A percentile compares a stretch with the other conserved stretches of the same genome.
phyloP scores from a whole-genome alignment of 2,888 invertebrate species.

The Pachliopta kotzebuea region DNA sequence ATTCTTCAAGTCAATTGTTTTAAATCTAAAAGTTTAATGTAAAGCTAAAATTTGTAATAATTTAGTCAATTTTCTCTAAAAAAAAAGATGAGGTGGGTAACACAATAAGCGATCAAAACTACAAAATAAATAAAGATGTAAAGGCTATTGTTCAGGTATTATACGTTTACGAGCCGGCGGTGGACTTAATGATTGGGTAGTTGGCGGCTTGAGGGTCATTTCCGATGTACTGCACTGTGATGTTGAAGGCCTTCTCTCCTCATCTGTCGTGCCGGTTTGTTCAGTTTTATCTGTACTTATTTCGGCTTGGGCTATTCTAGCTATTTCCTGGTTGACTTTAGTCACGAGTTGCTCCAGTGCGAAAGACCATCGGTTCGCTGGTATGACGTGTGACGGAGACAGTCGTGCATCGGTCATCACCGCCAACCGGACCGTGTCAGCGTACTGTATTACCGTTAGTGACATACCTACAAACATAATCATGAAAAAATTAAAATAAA shows the following conservation, averaged over 20 bases:
- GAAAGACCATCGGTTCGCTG: conserved; percentile 70
- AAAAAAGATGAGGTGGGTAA: no score
- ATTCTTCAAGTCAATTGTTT: no score
- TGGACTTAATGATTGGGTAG: conserved; percentile 50
- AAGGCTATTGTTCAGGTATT: conserved; percentile 34
- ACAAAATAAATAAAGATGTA: no score
- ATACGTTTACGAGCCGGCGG: conserved; percentile 53
- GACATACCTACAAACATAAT: conserved; percentile 83
- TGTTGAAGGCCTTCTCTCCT: conserved; percentile 26
- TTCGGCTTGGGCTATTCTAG: conserved; percentile 55
- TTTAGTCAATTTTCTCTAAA: no score
- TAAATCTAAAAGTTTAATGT: no score
- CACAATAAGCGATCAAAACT: no score
- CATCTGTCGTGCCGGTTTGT: conserved; percentile 38
- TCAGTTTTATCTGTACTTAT: conserved; percentile 18
- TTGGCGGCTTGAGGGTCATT: conserved; percentile 49
- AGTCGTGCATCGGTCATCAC: conserved; percentile 87
- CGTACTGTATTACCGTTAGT: conserved; percentile 85
- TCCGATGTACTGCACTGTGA: conserved; percentile 32
- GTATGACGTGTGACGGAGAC: conserved; percentile 82
- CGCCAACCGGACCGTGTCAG: conserved; percentile 82
- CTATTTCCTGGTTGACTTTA: conserved; percentile 65
- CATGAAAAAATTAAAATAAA: no score
- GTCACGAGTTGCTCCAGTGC: conserved; percentile 62
- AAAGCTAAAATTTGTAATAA: no score